phyloP scores from a whole-genome alignment of 2,888 invertebrate genomes.

The Conistra vaccinii region DNA sequence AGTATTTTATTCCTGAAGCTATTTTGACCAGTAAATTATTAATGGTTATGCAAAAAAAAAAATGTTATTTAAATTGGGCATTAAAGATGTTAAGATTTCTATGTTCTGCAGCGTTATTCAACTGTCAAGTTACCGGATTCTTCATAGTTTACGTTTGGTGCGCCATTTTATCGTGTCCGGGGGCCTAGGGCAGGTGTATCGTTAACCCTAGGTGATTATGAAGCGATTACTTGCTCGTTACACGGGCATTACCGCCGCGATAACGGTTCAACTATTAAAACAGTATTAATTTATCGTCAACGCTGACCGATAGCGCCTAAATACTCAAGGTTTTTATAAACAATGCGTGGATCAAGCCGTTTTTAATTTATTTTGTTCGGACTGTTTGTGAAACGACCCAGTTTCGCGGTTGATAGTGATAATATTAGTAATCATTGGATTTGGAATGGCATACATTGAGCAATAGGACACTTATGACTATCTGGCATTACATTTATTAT shows the following conservation, averaged over 20 bases:
- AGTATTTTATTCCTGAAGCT: no score
- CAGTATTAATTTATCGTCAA: slow-evolving; percentile 77
- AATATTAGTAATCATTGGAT: slow-evolving; percentile 36
- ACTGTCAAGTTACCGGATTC: not conserved
- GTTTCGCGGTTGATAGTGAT: slow-evolving; percentile 41
- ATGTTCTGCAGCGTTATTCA: not conserved
- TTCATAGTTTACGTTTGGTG: slow-evolving; percentile 19
- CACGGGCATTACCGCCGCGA: slow-evolving; percentile 73
- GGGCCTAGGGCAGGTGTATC: slow-evolving; percentile 65
- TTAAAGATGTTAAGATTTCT: not conserved
- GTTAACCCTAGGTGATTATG: slow-evolving; percentile 79
- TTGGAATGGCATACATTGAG: slow-evolving; percentile 28
- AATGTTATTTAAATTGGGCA: no score
- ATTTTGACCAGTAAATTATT: no score
- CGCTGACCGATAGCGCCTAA: slow-evolving; percentile 71
- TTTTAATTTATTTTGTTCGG: slow-evolving; percentile 30
- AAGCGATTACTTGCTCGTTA: slow-evolving; percentile 82
- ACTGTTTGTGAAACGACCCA: slow-evolving; percentile 36
- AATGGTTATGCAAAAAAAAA: no score
- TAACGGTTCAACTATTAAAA: slow-evolving; percentile 76
- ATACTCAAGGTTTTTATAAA: slow-evolving; percentile 57
- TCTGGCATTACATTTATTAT: not conserved
- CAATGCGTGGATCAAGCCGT: slow-evolving; percentile 32
- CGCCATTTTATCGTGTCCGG: slow-evolving; percentile 66
- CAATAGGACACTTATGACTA: not conserved